These are phyloP conservation scores for Acleris sparsana DNA, from an alignment of 2,888 invertebrate genomes.

Conservation along the genomic window DNA sequence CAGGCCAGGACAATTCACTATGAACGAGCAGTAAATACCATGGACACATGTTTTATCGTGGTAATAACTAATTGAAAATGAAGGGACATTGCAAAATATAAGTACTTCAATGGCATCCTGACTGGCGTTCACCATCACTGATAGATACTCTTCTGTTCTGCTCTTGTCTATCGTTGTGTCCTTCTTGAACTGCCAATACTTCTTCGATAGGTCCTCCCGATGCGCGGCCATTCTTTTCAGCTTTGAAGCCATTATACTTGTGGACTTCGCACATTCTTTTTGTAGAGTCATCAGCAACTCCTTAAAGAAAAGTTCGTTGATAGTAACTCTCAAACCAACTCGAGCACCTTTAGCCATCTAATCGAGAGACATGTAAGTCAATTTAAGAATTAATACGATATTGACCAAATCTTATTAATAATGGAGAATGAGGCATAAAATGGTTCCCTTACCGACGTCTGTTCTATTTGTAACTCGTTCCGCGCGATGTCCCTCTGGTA, in stretches of 20 bases:
- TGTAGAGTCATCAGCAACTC: conserved; percentile 72
- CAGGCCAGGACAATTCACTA: too few relatives aligned
- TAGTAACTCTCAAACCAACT: not conserved
- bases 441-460: conserved; percentile 56
- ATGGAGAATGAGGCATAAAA: too few relatives aligned
- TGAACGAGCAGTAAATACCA: too few relatives aligned
- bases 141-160: conserved; percentile 81
- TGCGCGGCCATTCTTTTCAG: conserved; percentile 71
- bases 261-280: conserved; percentile 74
- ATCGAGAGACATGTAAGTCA: too few relatives aligned
- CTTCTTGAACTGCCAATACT: conserved; percentile 77
- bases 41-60: too few relatives aligned
- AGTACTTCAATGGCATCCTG: conserved; percentile 83
- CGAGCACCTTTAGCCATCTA: too few relatives aligned
- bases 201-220: conserved; percentile 74
- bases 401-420: too few relatives aligned
- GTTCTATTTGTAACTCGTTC: conserved; percentile 67
- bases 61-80: not conserved
- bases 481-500: conserved; percentile 78
- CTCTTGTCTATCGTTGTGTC: conserved; percentile 78
- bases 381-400: too few relatives aligned
- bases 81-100: conserved; percentile 19
- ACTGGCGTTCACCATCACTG: conserved; percentile 84
- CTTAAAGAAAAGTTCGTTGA: conserved; percentile 45
- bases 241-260: conserved; percentile 70